These are phyloP conservation scores for Clanis bilineata DNA, from an alignment of 2,888 invertebrate genomes.

Conservation along the genomic window DNA sequence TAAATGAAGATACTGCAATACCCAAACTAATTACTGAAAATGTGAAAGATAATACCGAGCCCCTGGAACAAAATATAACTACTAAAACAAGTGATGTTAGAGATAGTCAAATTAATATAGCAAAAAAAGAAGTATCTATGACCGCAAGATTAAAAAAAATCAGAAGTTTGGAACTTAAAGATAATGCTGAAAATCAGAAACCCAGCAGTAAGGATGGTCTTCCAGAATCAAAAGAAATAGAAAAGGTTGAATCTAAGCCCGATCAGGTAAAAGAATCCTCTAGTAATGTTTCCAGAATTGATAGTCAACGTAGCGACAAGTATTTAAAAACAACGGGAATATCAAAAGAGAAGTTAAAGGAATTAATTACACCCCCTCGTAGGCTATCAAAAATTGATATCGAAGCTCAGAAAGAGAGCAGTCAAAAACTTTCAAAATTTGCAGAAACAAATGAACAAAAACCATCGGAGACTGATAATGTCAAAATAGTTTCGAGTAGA, in stretches of 20 bases:
- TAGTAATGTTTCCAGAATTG: too few relatives aligned
- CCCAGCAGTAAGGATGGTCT: not conserved
- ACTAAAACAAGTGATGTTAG: not conserved
- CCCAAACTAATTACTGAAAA: not conserved
- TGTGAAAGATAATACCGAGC: not conserved
- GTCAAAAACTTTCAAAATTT: not conserved
- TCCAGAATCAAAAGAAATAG: not conserved
- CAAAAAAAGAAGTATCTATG: not conserved
- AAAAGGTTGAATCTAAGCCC: not conserved
- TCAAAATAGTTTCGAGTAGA: not conserved
- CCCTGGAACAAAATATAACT: not conserved
- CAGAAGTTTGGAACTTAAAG: not conserved
- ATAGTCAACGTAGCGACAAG: too few relatives aligned
- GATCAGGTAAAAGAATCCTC: not conserved
- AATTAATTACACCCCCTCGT: too few relatives aligned
- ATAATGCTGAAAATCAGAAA: not conserved
- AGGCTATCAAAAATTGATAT: not conserved
- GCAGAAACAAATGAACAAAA: not conserved
- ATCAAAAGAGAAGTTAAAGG: too few relatives aligned
- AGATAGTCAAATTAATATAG: not conserved
- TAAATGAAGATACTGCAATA: not conserved
- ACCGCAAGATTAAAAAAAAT: not conserved
- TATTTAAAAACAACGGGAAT: too few relatives aligned
- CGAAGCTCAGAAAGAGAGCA: not conserved
- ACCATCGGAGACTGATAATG: not conserved